Conservation (phyloP, 1,140 invertebrate species). For the Phenacoccus solenopsis region DNA sequence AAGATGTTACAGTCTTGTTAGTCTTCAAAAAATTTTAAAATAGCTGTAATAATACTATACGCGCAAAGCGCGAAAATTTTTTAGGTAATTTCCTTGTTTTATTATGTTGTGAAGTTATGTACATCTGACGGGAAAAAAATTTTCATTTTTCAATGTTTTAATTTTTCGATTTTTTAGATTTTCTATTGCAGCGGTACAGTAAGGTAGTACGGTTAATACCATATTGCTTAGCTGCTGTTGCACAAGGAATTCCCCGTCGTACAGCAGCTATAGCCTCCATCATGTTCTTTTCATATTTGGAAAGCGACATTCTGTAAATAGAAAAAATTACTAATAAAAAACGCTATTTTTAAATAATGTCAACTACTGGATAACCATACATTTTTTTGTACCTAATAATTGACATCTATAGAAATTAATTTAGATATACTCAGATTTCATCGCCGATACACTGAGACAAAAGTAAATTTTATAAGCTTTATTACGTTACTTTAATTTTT, state of each 20-base stretch:
- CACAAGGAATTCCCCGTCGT: neutral
- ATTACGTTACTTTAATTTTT: neutral
- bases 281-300: neutral
- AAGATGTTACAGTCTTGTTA: too few relatives aligned
- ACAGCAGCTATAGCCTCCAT: neutral
- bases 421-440: neutral
- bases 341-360: neutral
- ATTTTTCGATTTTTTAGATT: neutral
- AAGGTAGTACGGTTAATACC: neutral
- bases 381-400: neutral
- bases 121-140: too few relatives aligned
- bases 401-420: neutral
- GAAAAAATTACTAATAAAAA: neutral
- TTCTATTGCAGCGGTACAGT: neutral
- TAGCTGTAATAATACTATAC: too few relatives aligned
- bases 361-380: neutral
- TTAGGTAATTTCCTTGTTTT: too few relatives aligned
- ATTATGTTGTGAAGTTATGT: too few relatives aligned
- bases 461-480: neutral
- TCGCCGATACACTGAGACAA: neutral
- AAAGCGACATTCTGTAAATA: neutral
- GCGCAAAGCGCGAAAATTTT: too few relatives aligned
- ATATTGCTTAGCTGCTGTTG: neutral
- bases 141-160: too few relatives aligned
- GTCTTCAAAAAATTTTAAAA: too few relatives aligned